These are phyloP conservation scores for Bedellia somnulentella DNA, from an alignment of 2,888 invertebrate species.

Conservation along the genomic window DNA sequence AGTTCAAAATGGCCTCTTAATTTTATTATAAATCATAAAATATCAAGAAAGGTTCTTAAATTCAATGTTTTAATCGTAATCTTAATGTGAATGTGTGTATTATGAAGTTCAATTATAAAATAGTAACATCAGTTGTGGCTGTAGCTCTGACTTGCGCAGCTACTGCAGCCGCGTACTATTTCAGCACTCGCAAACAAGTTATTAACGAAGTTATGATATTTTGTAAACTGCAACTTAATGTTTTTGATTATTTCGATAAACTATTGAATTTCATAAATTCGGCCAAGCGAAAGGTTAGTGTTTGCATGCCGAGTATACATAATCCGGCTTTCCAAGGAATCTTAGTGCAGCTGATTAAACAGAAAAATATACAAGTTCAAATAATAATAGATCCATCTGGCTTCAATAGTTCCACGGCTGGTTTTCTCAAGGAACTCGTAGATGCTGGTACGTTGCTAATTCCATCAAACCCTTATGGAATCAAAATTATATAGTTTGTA, in stretches of 20 bases:
- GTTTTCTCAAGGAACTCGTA: slow-evolving; percentile 38
- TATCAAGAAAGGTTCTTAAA: slow-evolving; percentile 31
- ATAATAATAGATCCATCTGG: slow-evolving; percentile 42
- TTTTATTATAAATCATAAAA: slow-evolving; percentile 34
- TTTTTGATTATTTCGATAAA: slow-evolving; percentile 46
- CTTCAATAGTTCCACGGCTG: slow-evolving; percentile 36
- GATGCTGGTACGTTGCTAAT: slow-evolving; percentile 30
- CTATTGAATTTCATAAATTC: slow-evolving; percentile 41
- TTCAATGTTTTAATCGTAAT: no score
- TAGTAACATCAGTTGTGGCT: slow-evolving; percentile 41
- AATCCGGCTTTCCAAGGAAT: slow-evolving; percentile 48
- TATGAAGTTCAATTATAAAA: no score
- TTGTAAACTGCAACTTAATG: slow-evolving; percentile 48
- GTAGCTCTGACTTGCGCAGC: slow-evolving; percentile 42
- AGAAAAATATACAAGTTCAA: slow-evolving; percentile 33
- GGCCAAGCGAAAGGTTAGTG: slow-evolving; percentile 32
- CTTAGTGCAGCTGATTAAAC: slow-evolving; percentile 30
- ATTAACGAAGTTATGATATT: slow-evolving; percentile 54
- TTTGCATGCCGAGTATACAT: slow-evolving; percentile 52
- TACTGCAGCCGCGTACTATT: slow-evolving; percentile 43
- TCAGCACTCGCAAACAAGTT: slow-evolving; percentile 31
- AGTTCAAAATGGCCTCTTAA: slow-evolving; percentile 25
- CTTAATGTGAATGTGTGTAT: no score
- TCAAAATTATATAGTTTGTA: no score
- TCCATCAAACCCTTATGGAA: no score